A percentile compares a stretch with the other conserved stretches of the same genome.
These are phyloP conservation scores for Octopus bimaculoides DNA, from an alignment of 1,140 invertebrate species.

Conservation along the genomic window DNA sequence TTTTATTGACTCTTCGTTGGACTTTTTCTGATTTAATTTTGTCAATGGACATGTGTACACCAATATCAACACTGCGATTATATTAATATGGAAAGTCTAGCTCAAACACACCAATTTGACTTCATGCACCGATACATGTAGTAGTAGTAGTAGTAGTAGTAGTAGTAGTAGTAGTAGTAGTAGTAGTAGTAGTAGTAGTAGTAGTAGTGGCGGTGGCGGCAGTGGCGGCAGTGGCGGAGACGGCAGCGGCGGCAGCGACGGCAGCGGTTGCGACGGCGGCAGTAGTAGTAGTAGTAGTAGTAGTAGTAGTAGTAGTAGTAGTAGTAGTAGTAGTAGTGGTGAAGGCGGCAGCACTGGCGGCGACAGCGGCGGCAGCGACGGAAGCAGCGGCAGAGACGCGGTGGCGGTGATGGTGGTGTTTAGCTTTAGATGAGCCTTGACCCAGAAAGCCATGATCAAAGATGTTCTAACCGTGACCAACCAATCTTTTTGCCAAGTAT, in stretches of 20 bases:
- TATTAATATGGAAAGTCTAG: too few species aligned
- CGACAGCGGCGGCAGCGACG: constrained; percentile 10
- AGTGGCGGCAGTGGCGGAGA: constrained; percentile 8
- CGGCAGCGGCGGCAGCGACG: neutral
- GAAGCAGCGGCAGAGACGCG: neutral
- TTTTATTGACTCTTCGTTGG: too few species aligned
- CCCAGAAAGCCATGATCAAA: too few species aligned
- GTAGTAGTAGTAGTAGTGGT: neutral
- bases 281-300: constrained; percentile 15
- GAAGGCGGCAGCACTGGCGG: neutral
- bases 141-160: constrained; percentile 22
- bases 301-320: constrained; percentile 25
- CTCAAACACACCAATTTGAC: too few species aligned
- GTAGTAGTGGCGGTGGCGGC: constrained; percentile 10
- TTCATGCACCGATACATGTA: neutral
- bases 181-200: constrained; percentile 3
- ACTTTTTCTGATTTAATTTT: too few species aligned
- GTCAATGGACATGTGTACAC: too few species aligned
- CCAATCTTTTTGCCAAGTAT: too few species aligned
- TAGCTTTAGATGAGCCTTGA: too few species aligned
- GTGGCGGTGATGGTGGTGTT: too few species aligned
- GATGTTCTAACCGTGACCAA: too few species aligned
- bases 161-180: constrained; percentile 18
- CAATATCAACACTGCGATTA: too few species aligned
- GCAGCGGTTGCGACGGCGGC: neutral